Conservation (phyloP, 2,113 vertebrate species). For the Clinocottus analis region DNA sequence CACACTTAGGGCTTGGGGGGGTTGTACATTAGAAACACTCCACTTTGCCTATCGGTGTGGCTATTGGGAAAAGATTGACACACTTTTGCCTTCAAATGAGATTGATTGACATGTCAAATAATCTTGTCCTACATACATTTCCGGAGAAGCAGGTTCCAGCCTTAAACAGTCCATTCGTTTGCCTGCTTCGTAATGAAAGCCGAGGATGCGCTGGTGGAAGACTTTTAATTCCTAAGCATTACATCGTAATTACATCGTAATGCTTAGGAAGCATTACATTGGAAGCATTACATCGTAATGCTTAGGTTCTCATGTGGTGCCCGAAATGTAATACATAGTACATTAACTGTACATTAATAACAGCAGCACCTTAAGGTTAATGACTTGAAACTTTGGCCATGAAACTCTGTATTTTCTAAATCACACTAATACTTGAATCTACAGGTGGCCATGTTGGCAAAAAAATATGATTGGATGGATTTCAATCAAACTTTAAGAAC, state of each 20-base stretch:
- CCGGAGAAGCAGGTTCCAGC: not conserved
- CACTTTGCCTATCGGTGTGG: not conserved
- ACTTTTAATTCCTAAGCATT: not conserved
- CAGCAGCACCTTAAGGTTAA: not conserved
- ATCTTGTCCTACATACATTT: not conserved
- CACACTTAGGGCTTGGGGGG: too few species aligned
- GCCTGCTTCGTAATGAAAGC: not conserved
- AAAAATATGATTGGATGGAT: not conserved
- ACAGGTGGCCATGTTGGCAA: not conserved
- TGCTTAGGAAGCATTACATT: too few species aligned
- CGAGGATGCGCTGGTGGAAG: not conserved
- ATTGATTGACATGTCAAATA: not conserved
- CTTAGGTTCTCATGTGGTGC: slow-evolving; percentile 29
- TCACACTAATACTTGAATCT: not conserved
- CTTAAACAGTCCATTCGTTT: not conserved
- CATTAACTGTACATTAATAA: too few species aligned
- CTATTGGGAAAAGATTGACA: not conserved
- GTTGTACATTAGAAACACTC: not conserved
- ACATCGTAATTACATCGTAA: too few species aligned
- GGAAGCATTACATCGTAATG: too few species aligned
- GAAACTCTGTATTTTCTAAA: not conserved
- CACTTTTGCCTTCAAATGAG: not conserved
- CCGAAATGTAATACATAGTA: slow-evolving; percentile 3
- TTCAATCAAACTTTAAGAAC: not conserved
- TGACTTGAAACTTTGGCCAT: not conserved